Conservation (phyloP, 2,888 invertebrate species). For the Sphaerophoria rueppellii region DNA sequence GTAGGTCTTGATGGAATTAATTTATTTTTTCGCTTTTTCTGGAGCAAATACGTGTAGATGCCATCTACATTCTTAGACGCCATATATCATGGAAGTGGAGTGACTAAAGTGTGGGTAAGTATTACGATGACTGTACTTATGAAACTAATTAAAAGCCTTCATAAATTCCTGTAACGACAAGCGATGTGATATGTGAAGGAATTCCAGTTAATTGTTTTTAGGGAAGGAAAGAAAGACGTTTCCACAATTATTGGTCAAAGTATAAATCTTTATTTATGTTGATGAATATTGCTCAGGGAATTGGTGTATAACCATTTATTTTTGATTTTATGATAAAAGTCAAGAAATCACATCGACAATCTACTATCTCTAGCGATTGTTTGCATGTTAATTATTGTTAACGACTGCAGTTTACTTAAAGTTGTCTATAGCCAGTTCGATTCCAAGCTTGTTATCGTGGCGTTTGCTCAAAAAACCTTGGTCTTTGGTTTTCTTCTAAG, state of each 20-base stretch:
- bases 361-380: too few relatives aligned
- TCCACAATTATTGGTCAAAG: neutral
- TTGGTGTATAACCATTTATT: neutral
- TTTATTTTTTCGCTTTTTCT: constrained; percentile 39
- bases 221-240: constrained; percentile 6
- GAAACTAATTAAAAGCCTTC: constrained; percentile 58
- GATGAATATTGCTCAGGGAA: neutral
- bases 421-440: too few relatives aligned
- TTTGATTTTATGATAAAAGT: too few relatives aligned
- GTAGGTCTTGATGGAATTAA: constrained; percentile 66
- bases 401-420: too few relatives aligned
- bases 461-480: too few relatives aligned
- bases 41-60: constrained; percentile 8
- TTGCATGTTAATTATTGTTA: too few relatives aligned
- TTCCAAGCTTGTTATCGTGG: too few relatives aligned
- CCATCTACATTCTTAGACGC: constrained; percentile 24
- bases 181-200: constrained; percentile 14
- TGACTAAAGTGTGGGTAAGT: constrained; percentile 46
- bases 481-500: too few relatives aligned
- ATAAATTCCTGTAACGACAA: constrained; percentile 45
- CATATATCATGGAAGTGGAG: constrained; percentile 62
- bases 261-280: constrained; percentile 16
- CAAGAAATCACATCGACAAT: too few relatives aligned
- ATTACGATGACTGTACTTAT: constrained; percentile 57
- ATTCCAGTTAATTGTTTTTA: constrained; percentile 5